phyloP scores from a whole-genome alignment of 1,140 invertebrate species.

The Ceratina calcarata region DNA sequence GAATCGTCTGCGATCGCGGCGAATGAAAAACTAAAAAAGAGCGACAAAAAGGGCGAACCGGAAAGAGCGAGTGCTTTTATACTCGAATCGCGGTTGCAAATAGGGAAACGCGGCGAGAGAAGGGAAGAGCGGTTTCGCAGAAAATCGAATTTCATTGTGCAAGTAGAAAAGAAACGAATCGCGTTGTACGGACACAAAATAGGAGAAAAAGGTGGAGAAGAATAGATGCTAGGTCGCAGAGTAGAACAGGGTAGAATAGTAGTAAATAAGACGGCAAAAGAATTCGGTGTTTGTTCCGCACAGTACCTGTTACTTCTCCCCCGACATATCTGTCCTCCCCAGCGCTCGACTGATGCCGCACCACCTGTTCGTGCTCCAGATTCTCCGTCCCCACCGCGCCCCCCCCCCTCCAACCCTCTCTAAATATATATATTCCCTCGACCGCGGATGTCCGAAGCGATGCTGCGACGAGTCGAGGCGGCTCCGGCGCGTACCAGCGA shows the following conservation, averaged over 20 bases:
- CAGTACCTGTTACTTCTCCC: conserved; percentile 56
- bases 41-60: too few species aligned
- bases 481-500: not conserved
- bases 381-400: not conserved
- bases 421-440: conserved; percentile 11
- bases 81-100: too few species aligned
- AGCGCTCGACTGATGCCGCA: conserved; percentile 34
- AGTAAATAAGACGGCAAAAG: not conserved
- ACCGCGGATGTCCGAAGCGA: conserved; percentile 7
- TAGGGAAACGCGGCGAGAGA: too few species aligned
- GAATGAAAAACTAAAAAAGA: too few species aligned
- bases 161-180: too few species aligned
- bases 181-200: too few species aligned
- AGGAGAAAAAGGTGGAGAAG: not conserved
- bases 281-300: not conserved
- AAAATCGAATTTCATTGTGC: not conserved
- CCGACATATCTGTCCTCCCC: conserved; percentile 31
- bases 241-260: not conserved
- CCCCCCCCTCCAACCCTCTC: not conserved
- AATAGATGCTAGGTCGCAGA: not conserved
- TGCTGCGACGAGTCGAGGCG: not conserved
- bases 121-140: too few species aligned
- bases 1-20: too few species aligned
- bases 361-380: conserved; percentile 60
- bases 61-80: too few species aligned